phyloP scores from a whole-genome alignment of 2,888 invertebrate genomes.

The Macroteleia sp. region DNA sequence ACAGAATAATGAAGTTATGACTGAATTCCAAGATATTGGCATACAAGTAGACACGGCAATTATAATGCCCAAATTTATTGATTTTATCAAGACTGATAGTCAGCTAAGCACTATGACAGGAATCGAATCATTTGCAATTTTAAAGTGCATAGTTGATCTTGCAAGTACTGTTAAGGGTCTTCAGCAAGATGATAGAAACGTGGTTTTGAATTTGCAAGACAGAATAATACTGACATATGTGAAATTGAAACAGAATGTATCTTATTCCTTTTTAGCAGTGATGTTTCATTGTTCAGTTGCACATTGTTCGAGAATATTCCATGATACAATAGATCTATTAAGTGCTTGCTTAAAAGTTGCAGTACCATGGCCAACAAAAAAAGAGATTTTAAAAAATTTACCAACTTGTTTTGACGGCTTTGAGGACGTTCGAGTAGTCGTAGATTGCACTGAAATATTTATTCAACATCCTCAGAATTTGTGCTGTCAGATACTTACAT shows the following conservation, averaged over 20 bases:
- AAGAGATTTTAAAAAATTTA: conserved; percentile 65
- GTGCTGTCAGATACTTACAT: neutral
- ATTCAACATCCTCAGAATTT: neutral
- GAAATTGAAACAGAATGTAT: conserved; percentile 27
- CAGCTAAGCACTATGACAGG: no score
- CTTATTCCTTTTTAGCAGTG: conserved; percentile 13
- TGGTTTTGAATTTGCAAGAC: no score
- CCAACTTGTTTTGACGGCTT: conserved; percentile 68
- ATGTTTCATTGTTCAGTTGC: neutral
- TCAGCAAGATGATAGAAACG: no score
- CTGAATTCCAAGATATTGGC: no score
- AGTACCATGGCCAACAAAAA: conserved; percentile 49
- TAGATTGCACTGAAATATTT: conserved; percentile 6
- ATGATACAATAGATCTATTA: neutral
- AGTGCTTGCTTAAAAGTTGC: conserved; percentile 4
- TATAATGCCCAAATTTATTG: no score
- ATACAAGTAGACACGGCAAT: no score
- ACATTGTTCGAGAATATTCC: conserved; percentile 16
- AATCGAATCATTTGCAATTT: no score
- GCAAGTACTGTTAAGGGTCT: no score
- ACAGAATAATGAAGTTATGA: no score
- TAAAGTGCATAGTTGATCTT: no score
- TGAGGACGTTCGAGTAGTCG: conserved; percentile 59
- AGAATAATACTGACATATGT: conserved; percentile 1
- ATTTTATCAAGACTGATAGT: no score